Conservation (phyloP, 1,140 invertebrate species). For the Lepidurus apus region DNA sequence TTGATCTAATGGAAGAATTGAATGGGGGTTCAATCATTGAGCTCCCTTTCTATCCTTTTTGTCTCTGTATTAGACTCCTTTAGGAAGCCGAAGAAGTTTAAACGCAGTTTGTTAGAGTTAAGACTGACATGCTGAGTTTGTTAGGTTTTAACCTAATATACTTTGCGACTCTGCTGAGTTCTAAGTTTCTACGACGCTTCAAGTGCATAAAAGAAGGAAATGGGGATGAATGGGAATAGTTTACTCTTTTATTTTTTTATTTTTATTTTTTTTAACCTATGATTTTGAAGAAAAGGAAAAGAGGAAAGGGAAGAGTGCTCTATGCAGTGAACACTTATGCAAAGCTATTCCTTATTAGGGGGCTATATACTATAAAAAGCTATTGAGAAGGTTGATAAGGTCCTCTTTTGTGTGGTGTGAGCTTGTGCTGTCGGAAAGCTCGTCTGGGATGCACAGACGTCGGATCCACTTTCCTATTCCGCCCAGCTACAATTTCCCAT, state of each 20-base stretch:
- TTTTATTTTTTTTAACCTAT: neutral
- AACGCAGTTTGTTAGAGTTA: neutral
- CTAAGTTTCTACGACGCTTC: neutral
- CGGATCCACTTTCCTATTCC: neutral
- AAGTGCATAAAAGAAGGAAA: conserved; percentile 20
- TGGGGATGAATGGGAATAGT: neutral
- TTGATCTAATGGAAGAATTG: too few species aligned
- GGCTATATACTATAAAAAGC: conserved; percentile 6
- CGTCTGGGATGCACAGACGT: neutral
- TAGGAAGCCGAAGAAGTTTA: neutral
- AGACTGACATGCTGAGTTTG: neutral
- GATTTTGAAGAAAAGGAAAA: neutral
- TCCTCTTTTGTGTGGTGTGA: conserved; percentile 2
- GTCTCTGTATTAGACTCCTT: neutral
- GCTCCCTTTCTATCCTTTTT: too few species aligned
- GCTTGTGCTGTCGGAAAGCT: neutral
- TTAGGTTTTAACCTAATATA: neutral
- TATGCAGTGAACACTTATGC: neutral
- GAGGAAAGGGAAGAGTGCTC: neutral
- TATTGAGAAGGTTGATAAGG: neutral
- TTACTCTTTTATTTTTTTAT: neutral
- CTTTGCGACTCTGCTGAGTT: too few species aligned
- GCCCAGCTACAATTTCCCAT: neutral
- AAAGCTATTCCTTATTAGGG: neutral
- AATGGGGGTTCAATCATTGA: too few species aligned